A percentile compares a stretch with the other conserved stretches of the same genome.
Evolutionary conservation across 2,888 invertebrate genomes (phyloP).

Genomic region (Eristalinus aeneus): DNA sequence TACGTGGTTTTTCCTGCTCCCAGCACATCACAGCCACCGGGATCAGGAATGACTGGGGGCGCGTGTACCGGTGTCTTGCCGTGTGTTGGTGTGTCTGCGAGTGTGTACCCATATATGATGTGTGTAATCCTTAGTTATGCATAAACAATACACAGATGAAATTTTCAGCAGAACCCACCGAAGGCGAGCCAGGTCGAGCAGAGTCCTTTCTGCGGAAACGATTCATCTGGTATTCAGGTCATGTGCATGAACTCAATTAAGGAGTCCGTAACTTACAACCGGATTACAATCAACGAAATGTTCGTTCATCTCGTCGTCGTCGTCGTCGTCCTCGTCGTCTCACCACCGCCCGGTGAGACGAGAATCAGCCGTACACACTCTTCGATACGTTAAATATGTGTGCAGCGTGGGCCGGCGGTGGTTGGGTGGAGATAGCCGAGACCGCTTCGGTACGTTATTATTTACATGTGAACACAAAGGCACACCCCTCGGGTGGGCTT

Average conservation of each 20-base stretch:
- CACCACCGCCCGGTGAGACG: not conserved
- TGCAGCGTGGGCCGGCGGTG: not conserved
- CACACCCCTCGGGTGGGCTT: not conserved
- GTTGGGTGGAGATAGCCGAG: not conserved
- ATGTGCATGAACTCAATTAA: slow-evolving; percentile 70
- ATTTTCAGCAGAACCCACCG: slow-evolving; percentile 35
- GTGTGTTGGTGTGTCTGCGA: not conserved
- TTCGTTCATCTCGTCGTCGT: slow-evolving; percentile 36
- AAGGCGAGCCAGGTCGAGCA: not conserved
- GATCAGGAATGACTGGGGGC: not conserved
- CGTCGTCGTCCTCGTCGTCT: not conserved
- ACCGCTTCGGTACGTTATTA: slow-evolving; percentile 37
- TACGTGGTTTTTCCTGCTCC: not conserved
- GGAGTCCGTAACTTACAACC: slow-evolving; percentile 69
- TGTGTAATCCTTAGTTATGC: slow-evolving; percentile 50
- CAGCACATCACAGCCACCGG: not conserved
- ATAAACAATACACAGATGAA: slow-evolving; percentile 66
- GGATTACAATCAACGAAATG: slow-evolving; percentile 69
- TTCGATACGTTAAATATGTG: slow-evolving; percentile 39
- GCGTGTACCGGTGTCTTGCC: no score
- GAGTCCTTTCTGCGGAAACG: slow-evolving; percentile 51
- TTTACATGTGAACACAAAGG: slow-evolving; percentile 49
- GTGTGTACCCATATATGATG: not conserved
- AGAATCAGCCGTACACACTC: slow-evolving; percentile 2
- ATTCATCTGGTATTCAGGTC: slow-evolving; percentile 65